These are phyloP conservation scores for Charaxes varanes DNA, from an alignment of 1,140 invertebrate genomes.

Conservation along the genomic window DNA sequence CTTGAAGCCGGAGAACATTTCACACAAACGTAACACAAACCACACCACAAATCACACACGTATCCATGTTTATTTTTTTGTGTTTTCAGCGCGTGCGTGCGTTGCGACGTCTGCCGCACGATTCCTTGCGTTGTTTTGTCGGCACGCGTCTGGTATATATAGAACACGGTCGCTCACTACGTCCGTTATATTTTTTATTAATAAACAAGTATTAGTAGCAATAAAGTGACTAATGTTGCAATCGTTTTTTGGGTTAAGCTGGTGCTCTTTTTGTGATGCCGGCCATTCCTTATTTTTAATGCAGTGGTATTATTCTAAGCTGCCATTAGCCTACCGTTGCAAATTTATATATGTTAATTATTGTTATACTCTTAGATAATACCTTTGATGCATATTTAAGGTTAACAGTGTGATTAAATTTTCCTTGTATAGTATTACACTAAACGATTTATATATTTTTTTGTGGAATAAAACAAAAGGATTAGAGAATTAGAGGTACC, in stretches of 20 bases:
- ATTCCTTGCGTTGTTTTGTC: slow-evolving; percentile 22
- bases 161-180: slow-evolving; percentile 19
- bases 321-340: too few species aligned
- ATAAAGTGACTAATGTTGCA: slow-evolving; percentile 17
- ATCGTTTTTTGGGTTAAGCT: not conserved
- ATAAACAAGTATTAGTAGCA: slow-evolving; percentile 21
- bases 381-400: too few species aligned
- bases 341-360: too few species aligned
- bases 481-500: too few species aligned
- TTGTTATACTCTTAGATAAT: too few species aligned
- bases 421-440: too few species aligned
- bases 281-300: too few species aligned
- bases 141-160: slow-evolving; percentile 23
- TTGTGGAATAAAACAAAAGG: too few species aligned
- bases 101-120: slow-evolving; percentile 10
- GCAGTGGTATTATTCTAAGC: too few species aligned
- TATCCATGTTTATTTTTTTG: slow-evolving; percentile 7
- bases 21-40: slow-evolving; percentile 13
- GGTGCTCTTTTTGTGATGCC: not conserved
- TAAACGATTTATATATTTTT: too few species aligned
- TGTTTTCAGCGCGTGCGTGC: slow-evolving; percentile 14
- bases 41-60: slow-evolving; percentile 5
- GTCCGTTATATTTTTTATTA: slow-evolving; percentile 27
- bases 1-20: slow-evolving; percentile 20
- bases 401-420: too few species aligned